Evolutionary conservation across 2,797 vertebrate species (phyloP), one percentile per base, ranked within the genome.

Genomic region (Arrhamphus sclerolepis): DNA sequence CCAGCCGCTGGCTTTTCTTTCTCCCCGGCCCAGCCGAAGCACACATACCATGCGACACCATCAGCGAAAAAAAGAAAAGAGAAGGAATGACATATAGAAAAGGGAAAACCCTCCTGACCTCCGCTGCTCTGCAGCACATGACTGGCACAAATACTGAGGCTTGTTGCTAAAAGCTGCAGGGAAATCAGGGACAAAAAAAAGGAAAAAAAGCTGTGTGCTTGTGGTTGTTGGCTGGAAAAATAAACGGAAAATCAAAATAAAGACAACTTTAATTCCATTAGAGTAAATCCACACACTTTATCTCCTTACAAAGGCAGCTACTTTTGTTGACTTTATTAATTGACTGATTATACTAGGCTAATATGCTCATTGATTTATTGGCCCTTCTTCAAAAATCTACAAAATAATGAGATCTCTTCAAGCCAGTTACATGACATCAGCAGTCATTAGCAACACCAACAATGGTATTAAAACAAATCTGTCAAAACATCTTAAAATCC

Each of bases 1-100:
- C 83, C 88, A 90, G 87, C 68, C 71, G 66, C 85, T 83, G 81
- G 88, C 82, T 89, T 90, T 88, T 87, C 84, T 89, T 87, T 89
- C 75, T 81, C 77, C 70, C 75, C 40, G 48, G 74, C 66, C 82
- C 80, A 66, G 62, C 68, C 57, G 83, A 83, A 80, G 85, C 72
- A 68, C 84, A 82, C 84, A 85, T 73, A 80, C 68, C 72, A 78
- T 80, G 84, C 86, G 74, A 84, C 85, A 81, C 79, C 86, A 91
- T 91, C 89, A 92, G 90, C 90, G 51, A 78, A 90, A 89, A 89
- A 46, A 56, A 57, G 78, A 88, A 85, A 89, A 82, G 80, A 82
- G 81, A 87, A 87, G 84, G 82, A 87, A 87, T 89, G 88, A 86
- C 80, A 87, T 86, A 81, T 78, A 87, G 79, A 88, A 82, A 79